These are phyloP conservation scores for Rhamnusium bicolor DNA, from an alignment of 2,888 invertebrate species.

Conservation along the genomic window DNA sequence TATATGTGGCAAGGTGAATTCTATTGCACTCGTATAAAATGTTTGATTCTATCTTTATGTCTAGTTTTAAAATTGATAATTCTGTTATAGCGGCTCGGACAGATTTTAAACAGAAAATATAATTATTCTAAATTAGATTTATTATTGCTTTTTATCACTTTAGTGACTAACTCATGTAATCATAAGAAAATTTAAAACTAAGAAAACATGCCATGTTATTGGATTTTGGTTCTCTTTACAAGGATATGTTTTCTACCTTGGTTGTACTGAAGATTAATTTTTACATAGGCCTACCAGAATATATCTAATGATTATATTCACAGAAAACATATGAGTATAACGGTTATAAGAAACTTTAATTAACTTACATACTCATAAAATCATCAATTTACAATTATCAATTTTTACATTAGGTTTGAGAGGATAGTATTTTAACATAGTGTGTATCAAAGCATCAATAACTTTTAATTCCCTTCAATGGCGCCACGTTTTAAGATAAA, in stretches of 20 bases:
- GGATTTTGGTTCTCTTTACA: no score
- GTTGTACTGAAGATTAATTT: no score
- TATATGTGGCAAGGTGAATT: background rate
- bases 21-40: slow-evolving; percentile 10
- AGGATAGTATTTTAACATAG: background rate
- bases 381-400: background rate
- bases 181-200: background rate
- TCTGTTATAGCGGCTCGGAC: background rate
- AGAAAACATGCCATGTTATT: no score
- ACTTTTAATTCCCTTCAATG: background rate
- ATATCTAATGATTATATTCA: no score
- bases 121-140: background rate
- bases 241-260: no score
- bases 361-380: background rate
- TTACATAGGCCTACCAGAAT: no score
- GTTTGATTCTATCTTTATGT: background rate
- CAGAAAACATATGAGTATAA: no score
- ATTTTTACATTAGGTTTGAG: background rate
- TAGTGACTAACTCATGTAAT: background rate
- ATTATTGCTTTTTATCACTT: background rate
- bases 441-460: background rate
- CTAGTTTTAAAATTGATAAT: slow-evolving; percentile 1
- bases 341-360: no score
- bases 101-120: background rate
- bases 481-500: slow-evolving; percentile 12